Evolutionary conservation across 2,113 vertebrate genomes (phyloP).

Genomic region (Chaetodon auriga): DNA sequence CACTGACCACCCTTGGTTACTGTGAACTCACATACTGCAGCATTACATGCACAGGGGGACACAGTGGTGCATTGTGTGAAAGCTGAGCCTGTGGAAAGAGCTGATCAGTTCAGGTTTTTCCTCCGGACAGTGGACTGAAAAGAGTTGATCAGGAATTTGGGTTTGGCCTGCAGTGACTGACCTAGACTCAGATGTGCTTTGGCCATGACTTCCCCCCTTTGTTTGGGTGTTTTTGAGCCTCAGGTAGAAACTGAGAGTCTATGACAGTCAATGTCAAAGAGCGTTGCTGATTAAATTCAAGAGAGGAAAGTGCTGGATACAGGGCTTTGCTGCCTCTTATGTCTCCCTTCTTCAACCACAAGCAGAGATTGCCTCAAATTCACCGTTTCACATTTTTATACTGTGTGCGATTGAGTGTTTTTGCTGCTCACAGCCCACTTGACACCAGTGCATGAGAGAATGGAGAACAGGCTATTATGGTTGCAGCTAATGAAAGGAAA

Average conservation of each 20-base stretch:
- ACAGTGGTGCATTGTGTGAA: constrained; percentile 49
- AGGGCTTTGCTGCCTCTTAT: neutral
- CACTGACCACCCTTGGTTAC: constrained; percentile 1
- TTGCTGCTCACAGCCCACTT: constrained; percentile 9
- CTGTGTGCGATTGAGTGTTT: neutral
- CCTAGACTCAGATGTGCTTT: neutral
- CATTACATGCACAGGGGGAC: neutral
- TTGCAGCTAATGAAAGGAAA: constrained; percentile 41
- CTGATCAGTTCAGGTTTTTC: neutral
- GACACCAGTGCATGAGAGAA: neutral
- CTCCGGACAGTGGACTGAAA: constrained; percentile 16
- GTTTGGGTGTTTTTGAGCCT: neutral
- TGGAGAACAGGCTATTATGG: neutral
- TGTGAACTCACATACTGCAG: constrained; percentile 19
- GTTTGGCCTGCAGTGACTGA: constrained; percentile 10
- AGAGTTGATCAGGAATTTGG: constrained; percentile 6
- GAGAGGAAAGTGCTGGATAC: neutral
- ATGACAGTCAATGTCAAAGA: neutral
- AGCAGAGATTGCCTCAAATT: neutral
- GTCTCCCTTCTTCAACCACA: neutral
- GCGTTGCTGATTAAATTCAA: neutral
- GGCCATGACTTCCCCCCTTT: constrained; percentile 11
- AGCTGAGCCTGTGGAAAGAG: constrained; percentile 40
- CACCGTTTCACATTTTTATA: neutral
- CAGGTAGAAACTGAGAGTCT: neutral